Percentiles rank a stretch among this genome's conserved stretches.
Evolutionary conservation across 2,888 invertebrate species (phyloP).

Genomic region (Andrena flavipes): DNA sequence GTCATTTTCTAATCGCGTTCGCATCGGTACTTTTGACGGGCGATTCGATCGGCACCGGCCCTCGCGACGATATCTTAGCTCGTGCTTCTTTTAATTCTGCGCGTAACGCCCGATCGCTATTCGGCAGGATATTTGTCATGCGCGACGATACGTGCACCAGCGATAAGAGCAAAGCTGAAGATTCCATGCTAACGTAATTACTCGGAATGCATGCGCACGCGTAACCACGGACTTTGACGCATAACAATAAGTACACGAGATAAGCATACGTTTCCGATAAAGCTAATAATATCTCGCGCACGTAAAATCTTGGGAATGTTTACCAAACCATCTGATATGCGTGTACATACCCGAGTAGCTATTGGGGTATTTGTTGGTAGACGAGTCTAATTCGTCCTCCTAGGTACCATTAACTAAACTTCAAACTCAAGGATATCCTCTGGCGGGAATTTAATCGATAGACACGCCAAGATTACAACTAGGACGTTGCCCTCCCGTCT

Average conservation of each 20-base stretch:
- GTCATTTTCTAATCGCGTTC: constrained; percentile 9
- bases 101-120: no score
- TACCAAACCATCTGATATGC: constrained; percentile 14
- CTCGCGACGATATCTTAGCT: no score
- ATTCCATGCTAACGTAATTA: neutral
- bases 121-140: neutral
- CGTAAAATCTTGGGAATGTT: constrained; percentile 8
- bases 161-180: neutral
- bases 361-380: neutral
- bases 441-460: constrained; percentile 2
- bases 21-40: neutral
- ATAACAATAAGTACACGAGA: constrained; percentile 32
- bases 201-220: neutral
- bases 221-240: neutral
- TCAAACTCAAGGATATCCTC: neutral
- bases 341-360: neutral
- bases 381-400: neutral
- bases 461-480: neutral
- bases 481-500: neutral
- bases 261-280: constrained; percentile 35
- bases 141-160: neutral
- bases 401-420: constrained; percentile 2
- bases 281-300: constrained; percentile 5
- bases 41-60: no score
- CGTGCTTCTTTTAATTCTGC: no score